Base-by-base conservation (phyloP, 2,888 invertebrate genomes). In the Mellilla xanthometata region DNA sequence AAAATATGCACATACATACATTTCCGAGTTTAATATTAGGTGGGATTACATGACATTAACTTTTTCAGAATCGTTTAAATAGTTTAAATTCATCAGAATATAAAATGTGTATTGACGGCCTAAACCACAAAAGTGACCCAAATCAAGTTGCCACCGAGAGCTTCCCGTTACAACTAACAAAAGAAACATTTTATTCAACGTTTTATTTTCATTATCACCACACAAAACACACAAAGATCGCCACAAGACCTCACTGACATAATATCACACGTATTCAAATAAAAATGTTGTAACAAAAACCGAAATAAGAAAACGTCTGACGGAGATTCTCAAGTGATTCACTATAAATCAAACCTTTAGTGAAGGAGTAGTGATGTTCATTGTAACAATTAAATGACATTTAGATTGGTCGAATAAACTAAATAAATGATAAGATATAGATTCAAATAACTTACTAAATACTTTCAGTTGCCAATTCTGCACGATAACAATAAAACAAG, bases 241-340 rank as follows among this genome's bases (percentile, higher is more conserved):
- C 62, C 58, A 65, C 58, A 60, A 62, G 63, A 59, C 68, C 64
- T 62, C 65, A 47, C 79, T 84, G 85, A 82, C 86, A 84, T 83
- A 83, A 86, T 84, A 86, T 81, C 76, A 73, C 68, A 71, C 65
- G 66, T 66, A 76, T 71, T 65, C 66, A 72, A 75, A 75, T 69
- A 77, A 78, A 67, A 69, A 70, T 61, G 56, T 62, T 58, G 60
- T 60, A 70, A 80, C 68, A 74, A 75, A 78, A 76, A 50, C 58
- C 55, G 54, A 62, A 63, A 62, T 52, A 62, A 72, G 28, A 28
- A 68, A 60, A 58, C 46, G 51, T 42, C 51, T 36, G 26, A 70
- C 46, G 28, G 12, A 38, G 31, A 64, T 62, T 59, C 65, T 78
- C 67, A 75, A 83, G 77, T 79, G 81, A 78, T 79, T 80, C 81